Base-by-base conservation (phyloP, 2,113 vertebrate species). In the Megaceryle maxima region DNA sequence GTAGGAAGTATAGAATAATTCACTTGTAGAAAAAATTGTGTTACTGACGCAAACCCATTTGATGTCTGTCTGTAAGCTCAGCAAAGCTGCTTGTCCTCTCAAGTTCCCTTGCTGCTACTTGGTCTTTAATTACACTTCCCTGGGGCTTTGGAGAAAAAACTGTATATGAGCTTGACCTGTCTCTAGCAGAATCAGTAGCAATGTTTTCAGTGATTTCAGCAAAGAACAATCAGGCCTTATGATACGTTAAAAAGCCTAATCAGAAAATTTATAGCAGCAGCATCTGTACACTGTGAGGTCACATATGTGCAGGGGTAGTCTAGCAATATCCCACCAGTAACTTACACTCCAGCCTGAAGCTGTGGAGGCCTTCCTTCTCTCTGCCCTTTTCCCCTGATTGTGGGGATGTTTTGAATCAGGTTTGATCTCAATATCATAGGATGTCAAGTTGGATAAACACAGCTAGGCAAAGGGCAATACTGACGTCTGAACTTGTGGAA, bases 301-400 rank as follows among this genome's bases (percentile, higher is more conserved):
- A 1, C 10, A 19, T 6, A 33, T 9, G 18, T 69, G 12, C 20
- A 48, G 13, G 6, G 21, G 35, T 0, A 0, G 17, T 24, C 10
- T 13, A 56, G 28, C 43, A 76, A 28, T 37, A 88, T 25, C 9
- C 24, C 31, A 37, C 18, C 35, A 66, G 16, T 21, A 41, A 21
- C 9, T 68, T 43, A 41, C 1, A 67, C 6, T 43, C 20, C 35
- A 73, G 10, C 4, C 18, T 3, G 5, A 57, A 84, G 62, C 1
- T 15, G 2, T 19, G 12, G 33, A 81, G 2, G 1, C 1, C 1
- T 6, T 70, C 24, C 73, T 85, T 69, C 33, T 26, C 16, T 84
- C 28, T 64, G 10, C 2, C 21, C 16, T 76, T 77, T 79, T 6
- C 3, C 4, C 4, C 9, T 31, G 5, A 20, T 9, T 21, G 7